Evolutionary conservation across 2,888 invertebrate species (phyloP).

Genomic region (Pilophorus perplexus): DNA sequence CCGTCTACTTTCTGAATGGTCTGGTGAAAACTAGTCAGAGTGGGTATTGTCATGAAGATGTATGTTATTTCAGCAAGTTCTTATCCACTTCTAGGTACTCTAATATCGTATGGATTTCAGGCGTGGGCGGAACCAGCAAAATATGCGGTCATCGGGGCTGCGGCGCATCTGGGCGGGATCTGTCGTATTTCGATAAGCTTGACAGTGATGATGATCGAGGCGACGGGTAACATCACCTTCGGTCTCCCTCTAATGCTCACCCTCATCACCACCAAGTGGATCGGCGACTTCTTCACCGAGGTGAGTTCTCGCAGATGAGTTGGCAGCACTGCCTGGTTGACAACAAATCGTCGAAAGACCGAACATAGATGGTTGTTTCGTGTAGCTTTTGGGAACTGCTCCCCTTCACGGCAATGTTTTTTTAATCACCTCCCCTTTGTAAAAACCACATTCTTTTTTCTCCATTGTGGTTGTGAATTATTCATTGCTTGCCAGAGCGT

Average conservation of each 20-base stretch:
- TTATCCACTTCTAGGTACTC: too few species aligned
- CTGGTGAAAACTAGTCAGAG: too few species aligned
- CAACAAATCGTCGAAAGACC: neutral
- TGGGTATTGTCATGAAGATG: too few species aligned
- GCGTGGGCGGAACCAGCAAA: constrained; percentile 56
- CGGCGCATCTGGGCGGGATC: constrained; percentile 60
- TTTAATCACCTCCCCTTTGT: constrained; percentile 16
- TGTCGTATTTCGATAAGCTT: constrained; percentile 64
- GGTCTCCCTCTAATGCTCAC: constrained; percentile 64
- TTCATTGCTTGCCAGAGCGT: constrained; percentile 1
- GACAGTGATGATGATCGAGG: constrained; percentile 65
- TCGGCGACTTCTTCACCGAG: constrained; percentile 65
- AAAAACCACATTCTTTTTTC: too few species aligned
- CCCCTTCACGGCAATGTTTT: neutral
- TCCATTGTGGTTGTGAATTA: constrained; percentile 18
- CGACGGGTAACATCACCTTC: constrained; percentile 62
- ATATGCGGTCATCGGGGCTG: constrained; percentile 64
- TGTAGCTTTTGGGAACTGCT: neutral
- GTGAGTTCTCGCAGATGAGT: constrained; percentile 51
- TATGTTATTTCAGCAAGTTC: too few species aligned
- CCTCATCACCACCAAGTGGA: constrained; percentile 63
- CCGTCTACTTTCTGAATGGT: too few species aligned
- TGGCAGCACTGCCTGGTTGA: neutral
- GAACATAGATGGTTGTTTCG: neutral
- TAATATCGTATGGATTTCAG: too few species aligned